Evolutionary conservation across 2,113 vertebrate species (phyloP).

Genomic region (Planiliza haematocheilus): DNA sequence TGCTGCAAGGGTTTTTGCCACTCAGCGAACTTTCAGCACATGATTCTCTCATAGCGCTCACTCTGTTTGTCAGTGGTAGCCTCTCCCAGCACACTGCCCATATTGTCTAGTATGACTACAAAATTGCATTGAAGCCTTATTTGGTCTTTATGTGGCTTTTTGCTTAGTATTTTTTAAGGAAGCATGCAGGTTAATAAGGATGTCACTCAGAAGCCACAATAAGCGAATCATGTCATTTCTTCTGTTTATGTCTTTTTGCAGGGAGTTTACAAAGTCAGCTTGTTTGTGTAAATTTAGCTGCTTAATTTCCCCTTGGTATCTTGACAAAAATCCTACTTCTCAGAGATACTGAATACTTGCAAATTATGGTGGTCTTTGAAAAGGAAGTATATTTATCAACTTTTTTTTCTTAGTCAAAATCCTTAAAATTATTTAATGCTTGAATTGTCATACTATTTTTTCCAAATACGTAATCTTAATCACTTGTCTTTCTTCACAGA

Average conservation of each 20-base stretch:
- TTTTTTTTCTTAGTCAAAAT: not conserved
- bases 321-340: slow-evolving; percentile 34
- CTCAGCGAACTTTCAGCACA: slow-evolving; percentile 63
- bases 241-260: slow-evolving; percentile 63
- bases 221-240: slow-evolving; percentile 40
- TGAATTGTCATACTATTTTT: slow-evolving; percentile 9
- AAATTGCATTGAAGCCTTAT: slow-evolving; percentile 8
- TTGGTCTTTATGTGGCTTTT: slow-evolving; percentile 2
- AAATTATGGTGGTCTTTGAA: not conserved
- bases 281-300: slow-evolving; percentile 53
- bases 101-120: slow-evolving; percentile 54
- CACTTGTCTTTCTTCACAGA: slow-evolving; percentile 82
- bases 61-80: slow-evolving; percentile 59
- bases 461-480: not conserved
- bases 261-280: slow-evolving; percentile 62
- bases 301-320: slow-evolving; percentile 59
- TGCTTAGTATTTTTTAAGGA: slow-evolving; percentile 40
- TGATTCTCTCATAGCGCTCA: slow-evolving; percentile 69
- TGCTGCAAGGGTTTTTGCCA: slow-evolving; percentile 58
- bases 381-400: not conserved
- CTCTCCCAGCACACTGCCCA: slow-evolving; percentile 50
- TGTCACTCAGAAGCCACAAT: slow-evolving; percentile 49
- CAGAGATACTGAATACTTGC: slow-evolving; percentile 38
- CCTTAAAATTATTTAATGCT: not conserved
- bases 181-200: slow-evolving; percentile 50